These are phyloP conservation scores for Eurosta solidaginis DNA, from an alignment of 1,140 invertebrate genomes.

Conservation along the genomic window DNA sequence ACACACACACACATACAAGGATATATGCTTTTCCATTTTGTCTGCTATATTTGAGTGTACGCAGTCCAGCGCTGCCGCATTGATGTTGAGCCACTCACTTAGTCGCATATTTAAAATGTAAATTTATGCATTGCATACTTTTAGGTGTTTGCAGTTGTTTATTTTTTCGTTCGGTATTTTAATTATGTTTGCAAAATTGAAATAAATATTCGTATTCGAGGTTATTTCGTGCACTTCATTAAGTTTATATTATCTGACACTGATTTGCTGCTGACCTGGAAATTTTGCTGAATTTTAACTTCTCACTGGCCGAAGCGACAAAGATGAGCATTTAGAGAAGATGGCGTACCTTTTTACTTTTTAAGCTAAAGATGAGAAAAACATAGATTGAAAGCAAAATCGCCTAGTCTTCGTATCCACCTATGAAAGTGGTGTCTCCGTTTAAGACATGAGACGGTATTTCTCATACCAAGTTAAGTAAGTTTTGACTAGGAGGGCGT, in stretches of 20 bases:
- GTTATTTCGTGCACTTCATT: background rate
- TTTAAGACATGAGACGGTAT: too few relatives aligned
- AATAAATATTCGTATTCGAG: background rate
- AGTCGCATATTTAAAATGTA: background rate
- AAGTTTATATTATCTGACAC: background rate
- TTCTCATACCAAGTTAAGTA: too few relatives aligned
- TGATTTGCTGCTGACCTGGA: background rate
- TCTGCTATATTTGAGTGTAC: background rate
- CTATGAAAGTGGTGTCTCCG: too few relatives aligned
- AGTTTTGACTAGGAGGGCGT: too few relatives aligned
- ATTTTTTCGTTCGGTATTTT: background rate
- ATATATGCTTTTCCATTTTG: background rate
- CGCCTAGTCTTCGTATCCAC: too few relatives aligned
- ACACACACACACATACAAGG: background rate
- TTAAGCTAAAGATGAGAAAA: too few relatives aligned
- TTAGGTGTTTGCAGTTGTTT: slow-evolving; percentile 21
- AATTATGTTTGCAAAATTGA: background rate
- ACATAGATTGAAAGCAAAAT: too few relatives aligned
- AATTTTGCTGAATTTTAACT: background rate
- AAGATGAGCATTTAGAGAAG: too few relatives aligned
- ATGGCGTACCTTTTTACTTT: too few relatives aligned
- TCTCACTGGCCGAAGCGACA: background rate
- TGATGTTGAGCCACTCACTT: background rate
- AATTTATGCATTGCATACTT: slow-evolving; percentile 28
- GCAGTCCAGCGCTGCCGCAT: background rate